Base-by-base conservation (phyloP, 1,140 invertebrate species). In the Laodelphax striatellus region DNA sequence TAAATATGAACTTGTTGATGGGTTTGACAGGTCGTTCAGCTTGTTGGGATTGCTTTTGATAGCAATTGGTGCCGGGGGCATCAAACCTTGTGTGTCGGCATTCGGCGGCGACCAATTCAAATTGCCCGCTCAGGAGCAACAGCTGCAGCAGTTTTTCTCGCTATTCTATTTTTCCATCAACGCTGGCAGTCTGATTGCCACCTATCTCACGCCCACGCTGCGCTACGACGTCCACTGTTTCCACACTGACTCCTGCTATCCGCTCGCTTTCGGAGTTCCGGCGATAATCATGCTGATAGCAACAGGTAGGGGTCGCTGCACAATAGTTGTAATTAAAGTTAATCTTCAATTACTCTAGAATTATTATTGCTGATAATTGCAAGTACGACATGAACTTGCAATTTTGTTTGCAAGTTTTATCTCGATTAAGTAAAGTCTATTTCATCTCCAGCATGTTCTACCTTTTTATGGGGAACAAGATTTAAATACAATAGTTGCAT, bases 91-190 rank as follows among this genome's bases (percentile, higher is more conserved):
- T 71, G 95, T 98, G 0, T 84, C 92, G 0, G 90, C 96, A 0
- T 98, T 99, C 73, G 97, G 97, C 17, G 97, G 93, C 0, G 96
- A 99, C 75, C 97, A 99, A 76, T 96, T 95, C 71, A 76, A 81
- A 61, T 64, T 91, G 41, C 90, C 90, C 0, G 81, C 86, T 67
- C 90, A 88, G 74, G 83, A 82, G 67, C 73, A 73, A 61, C 83
- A 93, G 68, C 73, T 95, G 43, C 80, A 82, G 1, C 83, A 82
- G 58, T 97, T 93, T 75, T 97, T 97, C 73, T 95, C 92, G 0
- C 73, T 95, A 0, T 97, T 96, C 72, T 97, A 97, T 75, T 92
- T 96, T 66, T 80, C 91, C 28, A 96, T 98, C 66, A 97, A 97
- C 69, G 82, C 88, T 2, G 95, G 94, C 5, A 92, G 90, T 63